Conservation (phyloP, 2,888 invertebrate species). For the Pollenia angustigena region DNA sequence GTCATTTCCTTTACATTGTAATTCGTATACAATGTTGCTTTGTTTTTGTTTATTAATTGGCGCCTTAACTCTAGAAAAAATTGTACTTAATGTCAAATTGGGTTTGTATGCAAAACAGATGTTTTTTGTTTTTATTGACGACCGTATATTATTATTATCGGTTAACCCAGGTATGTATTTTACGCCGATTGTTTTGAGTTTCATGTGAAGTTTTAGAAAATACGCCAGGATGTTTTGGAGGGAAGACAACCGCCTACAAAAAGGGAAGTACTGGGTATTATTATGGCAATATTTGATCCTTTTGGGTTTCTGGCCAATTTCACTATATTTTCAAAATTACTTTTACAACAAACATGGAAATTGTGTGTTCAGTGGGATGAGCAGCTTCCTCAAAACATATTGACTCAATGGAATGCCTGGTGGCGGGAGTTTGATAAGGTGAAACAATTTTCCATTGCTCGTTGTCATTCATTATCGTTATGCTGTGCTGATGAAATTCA, state of each 20-base stretch:
- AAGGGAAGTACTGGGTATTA: conserved; percentile 37
- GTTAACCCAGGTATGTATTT: no score
- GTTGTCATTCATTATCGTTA: conserved; percentile 41
- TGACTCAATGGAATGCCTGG: conserved; percentile 45
- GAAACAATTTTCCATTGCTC: conserved; percentile 41
- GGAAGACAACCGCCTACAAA: conserved; percentile 34
- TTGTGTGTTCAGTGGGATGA: conserved; percentile 63
- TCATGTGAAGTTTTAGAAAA: conserved; percentile 25
- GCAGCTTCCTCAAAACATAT: conserved; percentile 43
- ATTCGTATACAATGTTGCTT: no score
- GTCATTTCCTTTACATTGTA: no score
- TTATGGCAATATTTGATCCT: conserved; percentile 35
- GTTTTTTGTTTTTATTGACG: no score
- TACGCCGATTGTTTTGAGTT: conserved; percentile 34
- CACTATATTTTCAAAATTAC: no score
- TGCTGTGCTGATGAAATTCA: conserved; percentile 10
- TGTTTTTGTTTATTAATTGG: no score
- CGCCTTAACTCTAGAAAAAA: no score
- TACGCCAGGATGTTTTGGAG: conserved; percentile 12
- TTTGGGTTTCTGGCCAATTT: conserved; percentile 52
- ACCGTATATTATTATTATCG: no score
- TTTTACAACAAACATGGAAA: conserved; percentile 39
- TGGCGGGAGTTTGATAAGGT: conserved; percentile 56
- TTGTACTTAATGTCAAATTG: no score
- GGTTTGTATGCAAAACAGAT: no score